These are phyloP conservation scores for Pipistrellus pygmaeus DNA, from an alignment of 2,797 vertebrate genomes.

Conservation along the genomic window DNA sequence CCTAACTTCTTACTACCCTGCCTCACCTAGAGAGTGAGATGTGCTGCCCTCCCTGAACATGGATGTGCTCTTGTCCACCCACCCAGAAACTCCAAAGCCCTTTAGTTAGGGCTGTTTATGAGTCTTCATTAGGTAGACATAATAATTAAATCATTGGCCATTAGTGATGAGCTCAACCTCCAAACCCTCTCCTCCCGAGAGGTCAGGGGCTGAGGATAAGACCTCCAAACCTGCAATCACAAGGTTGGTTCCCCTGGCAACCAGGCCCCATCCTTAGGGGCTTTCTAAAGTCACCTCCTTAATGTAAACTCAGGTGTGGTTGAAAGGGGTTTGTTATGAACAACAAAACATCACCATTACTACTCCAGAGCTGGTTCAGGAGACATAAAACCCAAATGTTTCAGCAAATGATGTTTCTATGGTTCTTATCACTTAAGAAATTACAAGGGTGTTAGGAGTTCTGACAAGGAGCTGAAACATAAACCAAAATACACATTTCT, in stretches of 20 bases:
- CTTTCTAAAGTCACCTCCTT: no score
- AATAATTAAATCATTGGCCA: background rate
- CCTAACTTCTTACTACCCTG: background rate
- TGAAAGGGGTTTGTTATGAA: background rate
- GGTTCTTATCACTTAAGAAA: background rate
- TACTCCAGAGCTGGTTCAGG: background rate
- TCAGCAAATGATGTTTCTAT: background rate
- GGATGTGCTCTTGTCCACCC: background rate
- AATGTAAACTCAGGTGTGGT: no score
- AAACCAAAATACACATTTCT: background rate
- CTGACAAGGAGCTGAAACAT: background rate
- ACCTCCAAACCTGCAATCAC: no score
- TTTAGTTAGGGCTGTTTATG: background rate
- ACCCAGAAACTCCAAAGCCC: background rate
- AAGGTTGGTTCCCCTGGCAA: no score
- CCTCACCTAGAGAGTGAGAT: background rate
- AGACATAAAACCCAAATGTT: background rate
- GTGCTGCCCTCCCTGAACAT: rapidly evolving
- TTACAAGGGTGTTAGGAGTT: no score
- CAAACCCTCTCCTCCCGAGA: no score
- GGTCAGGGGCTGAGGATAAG: no score
- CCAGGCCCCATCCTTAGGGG: no score
- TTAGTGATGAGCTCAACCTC: background rate
- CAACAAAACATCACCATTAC: background rate
- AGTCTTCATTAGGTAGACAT: background rate